Percentiles rank a stretch among this genome's conserved stretches.
These are phyloP conservation scores for Buteo buteo DNA, from an alignment of 2,113 vertebrate species.

Conservation along the genomic window DNA sequence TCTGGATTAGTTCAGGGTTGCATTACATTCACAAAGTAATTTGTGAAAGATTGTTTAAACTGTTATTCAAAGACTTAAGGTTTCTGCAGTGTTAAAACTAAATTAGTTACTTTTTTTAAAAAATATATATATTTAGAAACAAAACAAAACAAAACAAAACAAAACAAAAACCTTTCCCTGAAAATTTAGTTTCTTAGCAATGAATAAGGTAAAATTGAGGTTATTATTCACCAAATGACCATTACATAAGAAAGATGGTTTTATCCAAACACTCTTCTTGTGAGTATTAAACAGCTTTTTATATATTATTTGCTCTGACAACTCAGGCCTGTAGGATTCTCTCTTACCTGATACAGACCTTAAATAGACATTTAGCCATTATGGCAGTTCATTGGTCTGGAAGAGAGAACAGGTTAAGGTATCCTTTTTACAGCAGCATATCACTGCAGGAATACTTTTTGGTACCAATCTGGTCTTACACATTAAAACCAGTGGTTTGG, in stretches of 20 bases:
- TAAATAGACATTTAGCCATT: not conserved
- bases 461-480: not conserved
- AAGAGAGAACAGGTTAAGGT: not conserved
- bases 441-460: not conserved
- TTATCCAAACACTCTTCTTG: not conserved
- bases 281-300: not conserved
- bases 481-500: not conserved
- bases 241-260: not conserved
- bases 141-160: not conserved
- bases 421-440: not conserved
- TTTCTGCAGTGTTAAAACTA: not conserved
- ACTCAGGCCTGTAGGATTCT: not conserved
- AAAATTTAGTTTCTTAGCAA: not conserved
- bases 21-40: not conserved
- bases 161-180: rapidly evolving
- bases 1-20: not conserved
- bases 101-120: not conserved
- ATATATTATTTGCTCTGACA: not conserved
- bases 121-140: not conserved
- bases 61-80: not conserved
- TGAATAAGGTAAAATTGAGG: not conserved
- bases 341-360: not conserved
- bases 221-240: not conserved
- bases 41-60: not conserved
- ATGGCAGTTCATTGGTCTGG: not conserved